Evolutionary conservation across 2,888 invertebrate genomes (phyloP).

Genomic region (Polymixis flavicincta): DNA sequence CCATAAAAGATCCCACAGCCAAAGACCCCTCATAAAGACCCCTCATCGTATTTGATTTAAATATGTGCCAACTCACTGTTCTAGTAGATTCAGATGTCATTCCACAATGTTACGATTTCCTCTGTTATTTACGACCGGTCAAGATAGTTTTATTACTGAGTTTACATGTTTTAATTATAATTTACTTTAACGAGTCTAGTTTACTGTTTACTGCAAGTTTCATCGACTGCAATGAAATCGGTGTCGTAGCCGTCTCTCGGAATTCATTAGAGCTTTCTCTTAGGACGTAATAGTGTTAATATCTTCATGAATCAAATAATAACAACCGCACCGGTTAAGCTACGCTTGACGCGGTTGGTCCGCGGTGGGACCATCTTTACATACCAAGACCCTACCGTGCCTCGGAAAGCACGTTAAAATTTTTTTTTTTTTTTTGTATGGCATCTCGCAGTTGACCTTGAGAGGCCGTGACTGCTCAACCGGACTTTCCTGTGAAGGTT

Average conservation of each 20-base stretch:
- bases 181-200: constrained; percentile 26
- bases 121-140: constrained; percentile 27
- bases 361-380: too few relatives aligned
- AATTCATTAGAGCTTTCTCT: constrained; percentile 22
- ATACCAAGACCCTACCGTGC: too few relatives aligned
- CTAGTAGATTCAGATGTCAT: neutral
- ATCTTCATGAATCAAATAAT: neutral
- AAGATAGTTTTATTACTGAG: constrained; percentile 34
- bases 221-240: constrained; percentile 19
- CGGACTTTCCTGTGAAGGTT: too few relatives aligned
- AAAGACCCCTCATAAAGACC: too few relatives aligned
- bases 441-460: too few relatives aligned
- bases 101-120: constrained; percentile 21
- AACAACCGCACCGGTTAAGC: neutral
- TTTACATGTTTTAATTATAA: constrained; percentile 33
- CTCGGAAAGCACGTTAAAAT: too few relatives aligned
- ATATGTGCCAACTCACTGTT: neutral
- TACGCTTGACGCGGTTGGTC: too few relatives aligned
- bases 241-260: constrained; percentile 7
- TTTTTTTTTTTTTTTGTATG: too few relatives aligned
- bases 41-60: neutral
- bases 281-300: neutral
- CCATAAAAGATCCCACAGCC: neutral
- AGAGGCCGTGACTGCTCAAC: too few relatives aligned
- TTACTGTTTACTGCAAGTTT: constrained; percentile 27